phyloP scores from a whole-genome alignment of 2,113 vertebrate species.

The Aphyosemion australe region DNA sequence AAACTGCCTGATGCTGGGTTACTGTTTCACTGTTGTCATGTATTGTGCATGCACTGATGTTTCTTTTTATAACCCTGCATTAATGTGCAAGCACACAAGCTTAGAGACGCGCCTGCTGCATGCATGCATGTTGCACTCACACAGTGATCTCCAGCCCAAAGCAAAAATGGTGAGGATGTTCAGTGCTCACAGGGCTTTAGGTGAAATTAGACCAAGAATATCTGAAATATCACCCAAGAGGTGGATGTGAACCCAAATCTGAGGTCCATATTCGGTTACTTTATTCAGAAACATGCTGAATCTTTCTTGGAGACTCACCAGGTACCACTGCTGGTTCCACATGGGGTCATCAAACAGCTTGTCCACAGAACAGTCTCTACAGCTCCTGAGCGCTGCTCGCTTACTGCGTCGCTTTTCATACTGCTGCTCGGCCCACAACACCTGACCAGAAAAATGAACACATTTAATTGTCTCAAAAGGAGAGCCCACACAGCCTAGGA shows the following conservation, averaged over 20 bases:
- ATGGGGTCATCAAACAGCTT: constrained; percentile 96
- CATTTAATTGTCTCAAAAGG: not conserved
- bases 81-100: not conserved
- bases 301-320: constrained; percentile 82
- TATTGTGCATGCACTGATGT: not conserved
- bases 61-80: not conserved
- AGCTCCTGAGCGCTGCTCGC: constrained; percentile 77
- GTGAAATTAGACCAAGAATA: too few species aligned
- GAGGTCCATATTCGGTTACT: not conserved
- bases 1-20: constrained; percentile 29
- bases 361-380: constrained; percentile 79
- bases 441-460: constrained; percentile 63
- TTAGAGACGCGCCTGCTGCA: not conserved
- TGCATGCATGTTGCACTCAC: not conserved
- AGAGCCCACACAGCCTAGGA: not conserved
- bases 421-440: constrained; percentile 97
- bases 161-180: constrained; percentile 9
- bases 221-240: too few species aligned
- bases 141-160: not conserved
- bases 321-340: constrained; percentile 99
- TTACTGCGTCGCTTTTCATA: constrained; percentile 91
- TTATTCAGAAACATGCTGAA: not conserved
- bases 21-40: constrained; percentile 29
- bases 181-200: constrained; percentile 13
- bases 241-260: not conserved